phyloP scores from a whole-genome alignment of 2,797 vertebrate genomes.

The Typhlichthys eigenmanni region DNA sequence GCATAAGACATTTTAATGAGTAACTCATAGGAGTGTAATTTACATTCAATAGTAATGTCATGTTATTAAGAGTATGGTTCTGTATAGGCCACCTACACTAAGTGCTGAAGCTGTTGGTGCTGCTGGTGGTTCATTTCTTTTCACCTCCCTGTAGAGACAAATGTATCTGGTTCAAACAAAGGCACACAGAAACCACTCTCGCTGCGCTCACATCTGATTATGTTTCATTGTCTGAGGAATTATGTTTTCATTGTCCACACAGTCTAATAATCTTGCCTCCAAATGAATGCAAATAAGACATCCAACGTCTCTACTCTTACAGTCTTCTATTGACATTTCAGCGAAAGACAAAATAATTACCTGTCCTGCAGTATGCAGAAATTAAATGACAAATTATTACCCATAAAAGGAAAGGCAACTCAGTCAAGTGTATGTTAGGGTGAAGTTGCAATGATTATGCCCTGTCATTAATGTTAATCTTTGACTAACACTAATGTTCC shows the following conservation, averaged over 20 bases:
- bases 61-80: conserved; percentile 33
- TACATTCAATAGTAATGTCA: conserved; percentile 61
- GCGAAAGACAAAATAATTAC: too few relatives aligned
- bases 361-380: too few relatives aligned
- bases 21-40: conserved; percentile 53
- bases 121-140: conserved; percentile 24
- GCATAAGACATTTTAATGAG: conserved; percentile 52
- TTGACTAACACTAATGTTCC: too few relatives aligned
- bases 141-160: conserved; percentile 36
- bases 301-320: neutral
- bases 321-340: neutral
- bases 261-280: conserved; percentile 32
- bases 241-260: conserved; percentile 14
- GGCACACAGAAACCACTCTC: conserved; percentile 28
- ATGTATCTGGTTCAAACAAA: conserved; percentile 45
- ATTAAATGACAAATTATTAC: too few relatives aligned
- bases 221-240: conserved; percentile 36
- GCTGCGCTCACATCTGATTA: conserved; percentile 53
- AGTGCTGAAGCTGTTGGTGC: conserved; percentile 20
- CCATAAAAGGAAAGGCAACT: too few relatives aligned
- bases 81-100: conserved; percentile 38
- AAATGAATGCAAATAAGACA: conserved; percentile 47
- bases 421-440: too few relatives aligned
- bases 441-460: too few relatives aligned
- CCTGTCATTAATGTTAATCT: too few relatives aligned